phyloP scores from a whole-genome alignment of 1,140 invertebrate genomes.

The Charaxes varanes region DNA sequence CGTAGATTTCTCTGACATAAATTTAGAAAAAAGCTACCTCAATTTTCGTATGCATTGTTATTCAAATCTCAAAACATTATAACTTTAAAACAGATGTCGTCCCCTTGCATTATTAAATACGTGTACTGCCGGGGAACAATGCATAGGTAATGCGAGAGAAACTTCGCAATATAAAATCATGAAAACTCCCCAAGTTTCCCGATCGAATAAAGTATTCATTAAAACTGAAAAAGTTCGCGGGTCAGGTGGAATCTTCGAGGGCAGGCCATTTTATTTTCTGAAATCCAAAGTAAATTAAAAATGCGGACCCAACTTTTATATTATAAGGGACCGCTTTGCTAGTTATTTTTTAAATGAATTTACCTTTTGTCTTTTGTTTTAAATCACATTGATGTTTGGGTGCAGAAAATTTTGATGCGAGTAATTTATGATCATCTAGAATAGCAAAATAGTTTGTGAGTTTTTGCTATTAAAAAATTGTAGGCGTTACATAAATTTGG shows the following conservation, averaged over 20 bases:
- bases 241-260: slow-evolving; percentile 35
- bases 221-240: slow-evolving; percentile 37
- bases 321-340: background rate
- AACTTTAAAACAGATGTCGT: slow-evolving; percentile 25
- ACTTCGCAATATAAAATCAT: slow-evolving; percentile 64
- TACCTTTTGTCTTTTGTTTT: slow-evolving; percentile 1
- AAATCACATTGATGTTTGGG: no score
- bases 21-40: slow-evolving; percentile 16
- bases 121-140: slow-evolving; percentile 37
- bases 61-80: slow-evolving; percentile 15
- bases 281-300: slow-evolving; percentile 22
- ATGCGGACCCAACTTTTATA: slow-evolving; percentile 18
- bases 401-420: no score
- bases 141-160: slow-evolving; percentile 50
- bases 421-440: background rate
- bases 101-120: slow-evolving; percentile 47
- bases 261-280: slow-evolving; percentile 16
- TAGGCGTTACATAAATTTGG: no score
- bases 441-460: no score
- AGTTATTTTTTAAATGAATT: slow-evolving; percentile 1
- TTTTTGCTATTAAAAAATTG: slow-evolving; percentile 2
- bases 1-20: no score
- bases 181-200: slow-evolving; percentile 42
- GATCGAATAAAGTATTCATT: slow-evolving; percentile 62
- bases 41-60: no score